phyloP scores from a whole-genome alignment of 2,797 vertebrate genomes.

The Pteropus rufus region DNA sequence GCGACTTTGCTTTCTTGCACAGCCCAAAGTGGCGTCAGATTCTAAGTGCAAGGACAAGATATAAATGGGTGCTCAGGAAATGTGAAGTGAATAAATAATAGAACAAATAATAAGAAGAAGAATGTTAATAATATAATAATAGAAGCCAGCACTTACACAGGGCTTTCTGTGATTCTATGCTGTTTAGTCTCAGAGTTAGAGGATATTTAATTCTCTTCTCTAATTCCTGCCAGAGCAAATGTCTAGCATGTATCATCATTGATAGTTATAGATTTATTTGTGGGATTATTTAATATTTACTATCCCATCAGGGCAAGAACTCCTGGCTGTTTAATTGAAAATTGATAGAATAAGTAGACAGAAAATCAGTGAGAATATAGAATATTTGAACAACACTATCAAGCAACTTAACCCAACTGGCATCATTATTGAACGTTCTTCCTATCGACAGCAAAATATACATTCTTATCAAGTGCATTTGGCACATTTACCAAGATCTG shows the following conservation, averaged over 20 bases:
- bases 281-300: constrained; percentile 41
- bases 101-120: neutral
- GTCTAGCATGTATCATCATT: neutral
- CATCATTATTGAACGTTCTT: neutral
- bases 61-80: neutral
- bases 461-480: neutral
- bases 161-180: neutral
- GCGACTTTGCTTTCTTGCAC: neutral
- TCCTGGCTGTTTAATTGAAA: neutral
- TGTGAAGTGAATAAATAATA: neutral
- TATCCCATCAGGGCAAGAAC: neutral
- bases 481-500: neutral
- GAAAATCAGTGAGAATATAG: neutral
- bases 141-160: neutral
- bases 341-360: neutral
- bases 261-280: neutral
- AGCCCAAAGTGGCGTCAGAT: neutral
- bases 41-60: no score
- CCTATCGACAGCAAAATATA: neutral
- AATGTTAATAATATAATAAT: neutral
- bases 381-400: neutral
- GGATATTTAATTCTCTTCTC: neutral
- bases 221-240: neutral
- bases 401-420: neutral
- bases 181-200: constrained; percentile 15